phyloP scores from a whole-genome alignment of 1,140 invertebrate genomes.

The Drosophila melanica region DNA sequence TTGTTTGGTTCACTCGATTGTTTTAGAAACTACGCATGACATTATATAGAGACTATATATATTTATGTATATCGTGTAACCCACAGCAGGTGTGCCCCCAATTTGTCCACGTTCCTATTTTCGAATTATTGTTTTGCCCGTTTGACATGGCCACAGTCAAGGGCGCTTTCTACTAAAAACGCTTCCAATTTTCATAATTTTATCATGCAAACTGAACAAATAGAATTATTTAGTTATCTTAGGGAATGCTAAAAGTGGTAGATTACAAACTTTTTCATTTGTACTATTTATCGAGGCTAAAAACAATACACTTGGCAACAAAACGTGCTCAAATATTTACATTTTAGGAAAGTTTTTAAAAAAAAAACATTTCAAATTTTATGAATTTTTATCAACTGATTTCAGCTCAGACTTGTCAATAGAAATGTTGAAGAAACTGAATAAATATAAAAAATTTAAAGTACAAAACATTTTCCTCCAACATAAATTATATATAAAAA shows the following conservation, averaged over 20 bases:
- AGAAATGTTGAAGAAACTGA: no score
- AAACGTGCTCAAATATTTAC: background rate
- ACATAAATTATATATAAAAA: no score
- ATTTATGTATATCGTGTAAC: slow-evolving; percentile 36
- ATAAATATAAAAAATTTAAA: no score
- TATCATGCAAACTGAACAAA: slow-evolving; percentile 65
- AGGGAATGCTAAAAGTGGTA: slow-evolving; percentile 4
- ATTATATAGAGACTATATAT: background rate
- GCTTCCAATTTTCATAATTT: slow-evolving; percentile 30
- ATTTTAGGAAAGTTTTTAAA: background rate
- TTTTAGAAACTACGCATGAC: background rate
- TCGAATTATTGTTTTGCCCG: slow-evolving; percentile 34
- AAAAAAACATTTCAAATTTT: no score
- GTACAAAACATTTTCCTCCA: no score
- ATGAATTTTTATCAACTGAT: no score
- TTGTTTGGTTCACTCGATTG: background rate
- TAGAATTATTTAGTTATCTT: slow-evolving; percentile 49
- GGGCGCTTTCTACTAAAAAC: background rate
- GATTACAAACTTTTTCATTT: slow-evolving; percentile 40
- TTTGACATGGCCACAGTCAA: slow-evolving; percentile 36
- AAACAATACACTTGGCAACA: slow-evolving; percentile 5
- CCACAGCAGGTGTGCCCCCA: slow-evolving; percentile 53
- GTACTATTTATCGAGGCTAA: background rate
- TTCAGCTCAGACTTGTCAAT: no score
- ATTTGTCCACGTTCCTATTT: slow-evolving; percentile 28